A percentile compares a stretch with the other conserved stretches of the same genome.
Evolutionary conservation across 2,888 invertebrate genomes (phyloP).

Genomic region (Tricholauxania praeusta): DNA sequence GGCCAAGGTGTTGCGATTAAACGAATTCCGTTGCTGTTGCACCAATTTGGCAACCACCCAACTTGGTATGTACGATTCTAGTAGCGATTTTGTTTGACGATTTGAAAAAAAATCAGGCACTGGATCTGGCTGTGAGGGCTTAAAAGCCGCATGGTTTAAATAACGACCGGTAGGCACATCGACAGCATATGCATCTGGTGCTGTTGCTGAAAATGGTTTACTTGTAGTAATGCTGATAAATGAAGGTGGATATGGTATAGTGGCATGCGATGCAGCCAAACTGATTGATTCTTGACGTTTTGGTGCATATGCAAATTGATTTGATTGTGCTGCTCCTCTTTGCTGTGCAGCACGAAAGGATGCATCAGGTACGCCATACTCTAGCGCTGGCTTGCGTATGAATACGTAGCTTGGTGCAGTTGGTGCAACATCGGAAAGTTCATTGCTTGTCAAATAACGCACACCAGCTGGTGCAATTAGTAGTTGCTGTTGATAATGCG

Average conservation of each 20-base stretch:
- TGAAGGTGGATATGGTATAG: constrained; percentile 63
- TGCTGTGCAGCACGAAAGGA: constrained; percentile 2
- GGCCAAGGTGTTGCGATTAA: too few species aligned
- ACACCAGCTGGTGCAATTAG: constrained; percentile 31
- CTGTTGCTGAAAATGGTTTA: constrained; percentile 30
- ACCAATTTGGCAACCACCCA: constrained; percentile 64
- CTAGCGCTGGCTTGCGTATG: constrained; percentile 45
- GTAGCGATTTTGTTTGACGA: constrained; percentile 69
- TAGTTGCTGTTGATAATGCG: constrained; percentile 46
- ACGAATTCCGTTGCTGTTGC: constrained; percentile 54
- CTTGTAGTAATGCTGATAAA: constrained; percentile 60
- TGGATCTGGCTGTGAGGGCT: constrained; percentile 50
- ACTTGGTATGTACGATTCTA: constrained; percentile 75
- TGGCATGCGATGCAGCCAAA: constrained; percentile 44
- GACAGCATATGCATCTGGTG: not conserved
- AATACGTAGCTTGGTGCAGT: constrained; percentile 20
- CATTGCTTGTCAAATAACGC: constrained; percentile 51
- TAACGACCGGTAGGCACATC: too few species aligned
- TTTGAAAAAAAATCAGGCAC: constrained; percentile 59
- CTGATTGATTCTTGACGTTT: constrained; percentile 49
- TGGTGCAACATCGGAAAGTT: constrained; percentile 32
- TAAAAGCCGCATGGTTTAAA: constrained; percentile 37
- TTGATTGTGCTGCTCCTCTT: constrained; percentile 54
- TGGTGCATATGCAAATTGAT: constrained; percentile 61
- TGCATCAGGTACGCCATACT: constrained; percentile 36